Conservation (phyloP, 1,140 invertebrate species). For the Drosophila mauritiana region DNA sequence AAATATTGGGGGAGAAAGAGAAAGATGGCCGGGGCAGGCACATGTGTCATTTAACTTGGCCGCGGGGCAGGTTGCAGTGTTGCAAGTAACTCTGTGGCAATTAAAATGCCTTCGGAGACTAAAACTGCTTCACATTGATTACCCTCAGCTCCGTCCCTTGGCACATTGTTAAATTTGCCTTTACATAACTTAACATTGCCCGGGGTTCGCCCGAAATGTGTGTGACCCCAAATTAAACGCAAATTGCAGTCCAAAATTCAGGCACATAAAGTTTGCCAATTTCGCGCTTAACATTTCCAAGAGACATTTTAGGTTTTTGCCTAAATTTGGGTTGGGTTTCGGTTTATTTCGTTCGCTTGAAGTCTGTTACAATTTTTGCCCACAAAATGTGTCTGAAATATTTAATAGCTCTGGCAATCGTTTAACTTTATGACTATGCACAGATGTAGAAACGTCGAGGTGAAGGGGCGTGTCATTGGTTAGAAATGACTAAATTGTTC, state of each 20-base stretch:
- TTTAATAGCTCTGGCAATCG: slow-evolving; percentile 53
- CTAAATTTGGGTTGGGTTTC: slow-evolving; percentile 29
- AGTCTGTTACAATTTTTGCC: slow-evolving; percentile 41
- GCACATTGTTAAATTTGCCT: slow-evolving; percentile 20
- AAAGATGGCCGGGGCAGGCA: slow-evolving; percentile 23
- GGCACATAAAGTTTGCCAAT: slow-evolving; percentile 77
- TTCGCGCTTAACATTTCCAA: slow-evolving; percentile 53
- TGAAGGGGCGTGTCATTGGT: slow-evolving; percentile 18
- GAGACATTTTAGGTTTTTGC: slow-evolving; percentile 52
- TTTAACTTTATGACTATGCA: slow-evolving; percentile 32
- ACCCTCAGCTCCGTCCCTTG: slow-evolving; percentile 34
- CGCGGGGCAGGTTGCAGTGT: slow-evolving; percentile 56
- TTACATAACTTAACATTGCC: slow-evolving; percentile 56
- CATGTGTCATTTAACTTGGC: slow-evolving; percentile 76
- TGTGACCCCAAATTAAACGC: slow-evolving; percentile 74
- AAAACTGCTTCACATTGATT: slow-evolving; percentile 68
- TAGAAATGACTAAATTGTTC: neutral
- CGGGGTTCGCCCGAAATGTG: slow-evolving; percentile 36
- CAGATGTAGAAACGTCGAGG: slow-evolving; percentile 14
- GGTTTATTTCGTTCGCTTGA: slow-evolving; percentile 17
- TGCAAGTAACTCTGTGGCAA: slow-evolving; percentile 54
- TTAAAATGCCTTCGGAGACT: slow-evolving; percentile 77
- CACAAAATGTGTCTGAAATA: slow-evolving; percentile 64
- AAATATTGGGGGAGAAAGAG: slow-evolving; percentile 11
- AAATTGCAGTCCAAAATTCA: slow-evolving; percentile 64